Base-by-base conservation (phyloP, 2,888 invertebrate genomes). In the Lottia scabra region DNA sequence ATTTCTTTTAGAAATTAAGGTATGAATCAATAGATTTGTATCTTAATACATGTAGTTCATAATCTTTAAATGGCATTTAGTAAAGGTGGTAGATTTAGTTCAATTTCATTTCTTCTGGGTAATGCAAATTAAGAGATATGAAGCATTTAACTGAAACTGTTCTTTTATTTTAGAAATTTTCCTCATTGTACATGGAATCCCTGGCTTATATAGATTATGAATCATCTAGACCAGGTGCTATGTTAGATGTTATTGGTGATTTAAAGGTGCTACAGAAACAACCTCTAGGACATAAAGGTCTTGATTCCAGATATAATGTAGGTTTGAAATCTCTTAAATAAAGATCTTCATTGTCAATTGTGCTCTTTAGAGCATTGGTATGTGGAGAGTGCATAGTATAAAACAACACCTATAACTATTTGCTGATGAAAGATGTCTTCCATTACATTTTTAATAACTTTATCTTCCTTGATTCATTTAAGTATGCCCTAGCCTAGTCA, bases 301-400 rank as follows among this genome's bases (percentile, higher is more conserved):
- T 91, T 72, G 92, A 94, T 79, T 90, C 85, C 38, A 90, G 90
- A 83, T 93, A 91, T 83, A 93, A 89, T 84, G 88, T 88, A 79
- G 81, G 86, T 80, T 2, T 43, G 15, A 12, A 38, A 1, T 38
- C 38, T 38, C 5, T 10, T 38, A 38, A 38, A 38, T 38, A 6
- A 38, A 5, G 5, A 6, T 6, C 10, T 1, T 6, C 38, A 6
- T 38, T 38, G 38, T 5, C 38, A 38, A 10, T 38, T 10, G 10
- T 38, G 38, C 10, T 1, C 38, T 8, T 38, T 10, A 6, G 5
- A 10, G 10, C 10, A 38, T 38, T 2, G 30, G 5, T 5, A 4
- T 38, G 38, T 38, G 38, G 8, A 6, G 5, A 8, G 38, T 38
- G 38, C 1, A 38, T 38, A 2, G 10, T 8, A 38, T 38, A 38